Conservation (phyloP, 2,797 vertebrate genomes). For the Clarias fuscus region DNA sequence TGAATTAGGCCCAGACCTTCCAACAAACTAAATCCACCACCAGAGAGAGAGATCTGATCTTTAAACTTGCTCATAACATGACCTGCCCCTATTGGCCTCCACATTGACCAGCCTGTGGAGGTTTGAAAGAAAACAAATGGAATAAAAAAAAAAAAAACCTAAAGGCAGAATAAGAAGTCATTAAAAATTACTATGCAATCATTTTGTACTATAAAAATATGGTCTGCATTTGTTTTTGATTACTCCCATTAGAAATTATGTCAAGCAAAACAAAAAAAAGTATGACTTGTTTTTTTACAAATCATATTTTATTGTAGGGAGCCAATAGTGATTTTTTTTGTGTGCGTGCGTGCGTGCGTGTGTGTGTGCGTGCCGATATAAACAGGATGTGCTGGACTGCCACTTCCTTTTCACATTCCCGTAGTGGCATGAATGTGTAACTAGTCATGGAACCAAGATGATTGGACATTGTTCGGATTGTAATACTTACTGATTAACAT, state of each 20-base stretch:
- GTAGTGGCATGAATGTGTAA: background rate
- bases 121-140: slow-evolving; percentile 37
- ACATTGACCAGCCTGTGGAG: slow-evolving; percentile 38
- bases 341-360: background rate
- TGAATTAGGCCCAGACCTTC: slow-evolving; percentile 17
- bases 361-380: slow-evolving; percentile 36
- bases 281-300: slow-evolving; percentile 49
- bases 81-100: slow-evolving; percentile 52
- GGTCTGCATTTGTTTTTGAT: slow-evolving; percentile 67
- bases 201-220: slow-evolving; percentile 68
- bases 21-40: slow-evolving; percentile 6
- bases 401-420: slow-evolving; percentile 47
- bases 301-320: slow-evolving; percentile 56
- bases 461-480: background rate
- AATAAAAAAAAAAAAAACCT: slow-evolving; percentile 30
- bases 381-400: slow-evolving; percentile 50
- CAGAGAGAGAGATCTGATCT: slow-evolving; percentile 31
- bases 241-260: slow-evolving; percentile 64
- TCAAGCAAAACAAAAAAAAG: slow-evolving; percentile 50
- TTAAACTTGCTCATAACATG: slow-evolving; percentile 48
- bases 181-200: slow-evolving; percentile 65
- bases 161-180: slow-evolving; percentile 58
- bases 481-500: background rate
- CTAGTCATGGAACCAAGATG: slow-evolving; percentile 5
- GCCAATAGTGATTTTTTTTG: slow-evolving; percentile 24